Base-by-base conservation (phyloP, 2,797 vertebrate species). In the Thaleichthys pacificus region DNA sequence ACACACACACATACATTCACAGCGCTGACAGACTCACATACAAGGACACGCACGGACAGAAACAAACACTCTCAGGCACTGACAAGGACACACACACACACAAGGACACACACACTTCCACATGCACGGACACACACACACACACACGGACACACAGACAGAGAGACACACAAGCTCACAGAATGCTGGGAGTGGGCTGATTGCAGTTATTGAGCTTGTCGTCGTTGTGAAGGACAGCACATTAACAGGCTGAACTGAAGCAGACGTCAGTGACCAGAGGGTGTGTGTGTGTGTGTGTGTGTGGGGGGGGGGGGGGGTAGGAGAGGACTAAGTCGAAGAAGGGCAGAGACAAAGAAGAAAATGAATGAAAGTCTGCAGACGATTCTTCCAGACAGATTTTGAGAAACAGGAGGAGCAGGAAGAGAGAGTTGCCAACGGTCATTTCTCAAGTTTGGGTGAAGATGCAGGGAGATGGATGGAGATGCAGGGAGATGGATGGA, bases 181-280 rank as follows among this genome's bases (percentile, higher is more conserved):
- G 42, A 75, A 62, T 60, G 73, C 68, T 74, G 62, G 3, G 75
- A 86, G 88, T 82, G 83, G 86, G 83, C 68, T 87, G 84, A 89
- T 86, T 84, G 80, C 79, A 82, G 79, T 84, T 80, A 81, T 83
- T 86, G 79, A 87, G 80, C 82, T 81, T 73, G 77, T 77, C 80
- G 77, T 84, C 26, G 3, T 70, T 71, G 64, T 87, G 82, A 91
- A 83, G 79, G 88, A 85, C 86, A 84, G 80, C 78, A 70, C 83
- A 87, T 84, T 69, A 88, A 67, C 76, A 77, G 80, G 72, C 30
- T 47, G 70, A 81, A 80, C 74, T 72, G 64, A 84, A 76, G 82
- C 77, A 77, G 80, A 91, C 88, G 85, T 90, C 89, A 89, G 12
- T 76, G 79, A 79, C 72, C 70, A 32, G 15, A 28, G 51, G 14